These are phyloP conservation scores for Trematocara marginatum DNA, from an alignment of 2,113 vertebrate species.

Conservation along the genomic window DNA sequence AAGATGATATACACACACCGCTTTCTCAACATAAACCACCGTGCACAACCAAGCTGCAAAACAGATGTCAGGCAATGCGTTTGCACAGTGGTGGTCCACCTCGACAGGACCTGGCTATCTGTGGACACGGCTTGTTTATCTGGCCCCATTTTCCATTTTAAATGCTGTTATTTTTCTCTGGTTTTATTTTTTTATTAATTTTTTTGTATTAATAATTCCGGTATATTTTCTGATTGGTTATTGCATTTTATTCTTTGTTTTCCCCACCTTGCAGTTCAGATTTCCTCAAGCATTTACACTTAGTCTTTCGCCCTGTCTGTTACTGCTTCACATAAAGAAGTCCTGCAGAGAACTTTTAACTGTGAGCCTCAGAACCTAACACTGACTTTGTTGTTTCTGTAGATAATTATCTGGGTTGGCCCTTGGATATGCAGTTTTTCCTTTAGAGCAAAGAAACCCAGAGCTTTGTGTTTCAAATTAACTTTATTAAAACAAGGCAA, in stretches of 20 bases:
- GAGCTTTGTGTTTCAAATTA: constrained; percentile 19
- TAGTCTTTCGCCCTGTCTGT: background rate
- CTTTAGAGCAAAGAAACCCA: background rate
- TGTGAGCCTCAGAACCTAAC: background rate
- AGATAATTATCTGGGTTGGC: constrained; percentile 19
- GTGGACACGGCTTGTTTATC: constrained; percentile 41
- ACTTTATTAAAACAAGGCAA: background rate
- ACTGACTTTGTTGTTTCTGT: constrained; percentile 9
- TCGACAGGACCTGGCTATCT: constrained; percentile 25
- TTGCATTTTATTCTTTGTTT: background rate
- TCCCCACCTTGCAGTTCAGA: background rate
- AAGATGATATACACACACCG: constrained; percentile 63
- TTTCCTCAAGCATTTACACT: background rate
- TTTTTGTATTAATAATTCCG: background rate
- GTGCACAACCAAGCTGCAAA: constrained; percentile 64
- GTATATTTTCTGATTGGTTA: background rate
- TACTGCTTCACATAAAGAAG: background rate
- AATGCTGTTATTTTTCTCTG: constrained; percentile 5
- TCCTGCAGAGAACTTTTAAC: background rate
- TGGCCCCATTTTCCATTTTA: constrained; percentile 15
- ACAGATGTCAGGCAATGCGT: constrained; percentile 62
- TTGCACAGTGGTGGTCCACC: constrained; percentile 47
- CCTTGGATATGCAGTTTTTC: background rate
- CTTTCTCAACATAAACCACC: constrained; percentile 59
- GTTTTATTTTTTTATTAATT: background rate